A percentile compares a stretch with the other conserved stretches of the same genome.
phyloP scores from a whole-genome alignment of 1,140 invertebrate species.

The Colletes gigas region DNA sequence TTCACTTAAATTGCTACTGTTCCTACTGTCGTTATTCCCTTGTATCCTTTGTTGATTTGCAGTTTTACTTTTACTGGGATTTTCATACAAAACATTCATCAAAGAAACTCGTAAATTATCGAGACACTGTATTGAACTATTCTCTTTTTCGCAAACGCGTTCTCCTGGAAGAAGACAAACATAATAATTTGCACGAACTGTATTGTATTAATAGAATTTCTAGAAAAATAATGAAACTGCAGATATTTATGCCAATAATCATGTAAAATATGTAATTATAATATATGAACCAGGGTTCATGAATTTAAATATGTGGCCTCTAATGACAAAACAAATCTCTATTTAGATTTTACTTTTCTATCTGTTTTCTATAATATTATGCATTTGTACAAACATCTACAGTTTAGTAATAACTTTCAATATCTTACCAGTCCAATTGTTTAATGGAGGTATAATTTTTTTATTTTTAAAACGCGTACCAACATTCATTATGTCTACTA shows the following conservation, averaged over 20 bases:
- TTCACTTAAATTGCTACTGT: not conserved
- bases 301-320: too few species aligned
- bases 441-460: conserved; percentile 59
- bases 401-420: too few species aligned
- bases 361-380: too few species aligned
- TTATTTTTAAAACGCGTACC: conserved; percentile 62
- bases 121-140: conserved; percentile 57
- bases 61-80: not conserved
- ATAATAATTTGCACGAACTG: not conserved
- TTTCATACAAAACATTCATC: not conserved
- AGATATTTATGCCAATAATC: too few species aligned
- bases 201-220: too few species aligned
- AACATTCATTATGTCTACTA: conserved; percentile 14
- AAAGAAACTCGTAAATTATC: conserved; percentile 33
- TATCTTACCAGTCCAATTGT: too few species aligned
- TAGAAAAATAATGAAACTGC: too few species aligned
- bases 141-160: conserved; percentile 53
- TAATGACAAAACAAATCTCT: too few species aligned
- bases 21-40: not conserved
- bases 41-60: not conserved
- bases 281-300: too few species aligned
- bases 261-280: too few species aligned
- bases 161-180: conserved; percentile 57
- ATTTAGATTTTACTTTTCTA: too few species aligned
- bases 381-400: too few species aligned